A percentile compares a stretch with the other conserved stretches of the same genome.
These are phyloP conservation scores for Plotosus lineatus DNA, from an alignment of 2,113 vertebrate species.

Conservation along the genomic window DNA sequence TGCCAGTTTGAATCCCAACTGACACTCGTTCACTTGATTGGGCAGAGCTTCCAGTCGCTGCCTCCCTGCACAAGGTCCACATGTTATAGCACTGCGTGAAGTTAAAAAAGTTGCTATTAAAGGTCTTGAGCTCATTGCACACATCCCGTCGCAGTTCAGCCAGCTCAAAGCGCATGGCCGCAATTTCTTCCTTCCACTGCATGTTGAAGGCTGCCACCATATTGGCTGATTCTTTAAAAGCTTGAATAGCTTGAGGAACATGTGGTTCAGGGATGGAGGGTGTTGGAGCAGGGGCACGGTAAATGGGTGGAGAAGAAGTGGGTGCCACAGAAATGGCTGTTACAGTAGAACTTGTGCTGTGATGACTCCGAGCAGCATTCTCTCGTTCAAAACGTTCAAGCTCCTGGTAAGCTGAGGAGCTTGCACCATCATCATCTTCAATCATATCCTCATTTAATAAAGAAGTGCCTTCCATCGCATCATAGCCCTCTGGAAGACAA, in stretches of 20 bases:
- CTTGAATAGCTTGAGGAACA: slow-evolving; percentile 77
- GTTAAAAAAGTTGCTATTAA: slow-evolving; percentile 83
- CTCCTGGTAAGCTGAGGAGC: slow-evolving; percentile 78
- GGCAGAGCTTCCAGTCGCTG: slow-evolving; percentile 57
- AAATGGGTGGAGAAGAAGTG: slow-evolving; percentile 67
- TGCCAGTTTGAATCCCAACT: slow-evolving; percentile 75
- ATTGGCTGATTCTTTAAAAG: slow-evolving; percentile 79
- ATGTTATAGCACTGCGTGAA: slow-evolving; percentile 82
- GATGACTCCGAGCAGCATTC: slow-evolving; percentile 75
- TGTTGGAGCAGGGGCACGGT: slow-evolving; percentile 68
- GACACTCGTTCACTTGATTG: slow-evolving; percentile 74
- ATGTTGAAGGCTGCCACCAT: slow-evolving; percentile 81
- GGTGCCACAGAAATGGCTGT: slow-evolving; percentile 78
- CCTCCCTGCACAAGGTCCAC: slow-evolving; percentile 78
- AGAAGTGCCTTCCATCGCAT: slow-evolving; percentile 77
- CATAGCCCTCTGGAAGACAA: slow-evolving; percentile 82
- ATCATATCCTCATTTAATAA: slow-evolving; percentile 81
- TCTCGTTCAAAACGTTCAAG: slow-evolving; percentile 76
- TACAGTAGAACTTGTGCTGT: slow-evolving; percentile 80
- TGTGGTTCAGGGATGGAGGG: slow-evolving; percentile 68
- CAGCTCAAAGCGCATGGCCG: slow-evolving; percentile 79
- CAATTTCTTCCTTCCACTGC: slow-evolving; percentile 82
- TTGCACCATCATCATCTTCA: slow-evolving; percentile 78
- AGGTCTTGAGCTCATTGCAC: slow-evolving; percentile 78
- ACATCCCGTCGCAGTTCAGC: slow-evolving; percentile 77